Conservation (phyloP, 2,888 invertebrate species). For the Villa cingulata region DNA sequence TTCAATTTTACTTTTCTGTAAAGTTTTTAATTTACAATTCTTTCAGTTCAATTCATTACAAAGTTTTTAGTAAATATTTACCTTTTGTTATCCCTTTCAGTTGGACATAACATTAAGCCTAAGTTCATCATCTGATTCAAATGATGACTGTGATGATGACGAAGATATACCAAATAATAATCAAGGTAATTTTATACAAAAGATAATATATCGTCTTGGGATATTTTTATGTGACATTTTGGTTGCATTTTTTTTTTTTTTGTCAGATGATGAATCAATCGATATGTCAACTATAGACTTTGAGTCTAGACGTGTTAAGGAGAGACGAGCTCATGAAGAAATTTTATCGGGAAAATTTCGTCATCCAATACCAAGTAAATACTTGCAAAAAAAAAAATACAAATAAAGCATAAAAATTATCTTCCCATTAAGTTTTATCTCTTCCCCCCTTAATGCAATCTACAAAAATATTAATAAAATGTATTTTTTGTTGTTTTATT, state of each 20-base stretch:
- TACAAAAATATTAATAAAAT: too few relatives aligned
- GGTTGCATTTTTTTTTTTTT: not conserved
- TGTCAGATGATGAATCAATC: conserved; percentile 30
- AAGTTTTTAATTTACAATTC: too few relatives aligned
- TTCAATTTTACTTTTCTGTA: too few relatives aligned
- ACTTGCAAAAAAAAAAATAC: not conserved
- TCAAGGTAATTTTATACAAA: conserved; percentile 5
- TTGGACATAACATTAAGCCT: conserved; percentile 28
- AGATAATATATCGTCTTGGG: not conserved
- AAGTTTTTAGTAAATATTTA: too few relatives aligned
- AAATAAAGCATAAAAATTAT: too few relatives aligned
- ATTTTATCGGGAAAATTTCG: conserved; percentile 35
- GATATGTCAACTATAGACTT: conserved; percentile 36
- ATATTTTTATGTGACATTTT: not conserved
- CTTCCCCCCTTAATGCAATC: too few relatives aligned
- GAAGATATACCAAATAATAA: conserved; percentile 31
- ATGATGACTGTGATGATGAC: conserved; percentile 30
- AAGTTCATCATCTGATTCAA: conserved; percentile 33
- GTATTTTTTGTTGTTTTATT: too few relatives aligned
- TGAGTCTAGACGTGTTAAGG: conserved; percentile 34
- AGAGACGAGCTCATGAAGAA: conserved; percentile 35
- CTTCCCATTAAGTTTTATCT: too few relatives aligned
- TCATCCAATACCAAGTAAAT: conserved; percentile 31
- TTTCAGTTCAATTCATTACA: too few relatives aligned
- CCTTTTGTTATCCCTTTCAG: conserved; percentile 17